Evolutionary conservation across 2,113 vertebrate genomes (phyloP).

Genomic region (Tenebrosternarchus preto): DNA sequence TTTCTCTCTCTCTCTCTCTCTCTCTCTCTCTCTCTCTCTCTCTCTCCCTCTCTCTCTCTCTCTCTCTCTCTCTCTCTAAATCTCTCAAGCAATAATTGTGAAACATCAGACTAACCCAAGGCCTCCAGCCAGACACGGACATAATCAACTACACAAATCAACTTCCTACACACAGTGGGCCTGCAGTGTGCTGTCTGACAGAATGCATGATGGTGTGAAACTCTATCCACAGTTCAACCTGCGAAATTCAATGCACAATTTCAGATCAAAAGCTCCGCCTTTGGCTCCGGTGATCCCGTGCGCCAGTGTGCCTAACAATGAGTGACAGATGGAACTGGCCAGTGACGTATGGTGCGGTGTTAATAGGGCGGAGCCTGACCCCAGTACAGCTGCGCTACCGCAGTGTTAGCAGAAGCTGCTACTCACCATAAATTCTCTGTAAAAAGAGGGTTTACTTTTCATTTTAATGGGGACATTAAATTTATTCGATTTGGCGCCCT

Average conservation of each 20-base stretch:
- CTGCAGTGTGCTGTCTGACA: background rate
- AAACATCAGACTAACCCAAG: constrained; percentile 32
- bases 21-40: too few species aligned
- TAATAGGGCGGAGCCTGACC: constrained; percentile 58
- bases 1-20: too few species aligned
- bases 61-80: constrained; percentile 1
- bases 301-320: constrained; percentile 58
- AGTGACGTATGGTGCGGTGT: constrained; percentile 58
- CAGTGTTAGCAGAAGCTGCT: constrained; percentile 62
- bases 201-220: constrained; percentile 33
- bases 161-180: constrained; percentile 23
- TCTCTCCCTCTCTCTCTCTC: too few species aligned
- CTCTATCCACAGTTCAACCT: constrained; percentile 19
- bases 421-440: constrained; percentile 70
- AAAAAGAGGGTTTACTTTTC: constrained; percentile 76
- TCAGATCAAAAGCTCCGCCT: background rate
- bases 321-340: constrained; percentile 63
- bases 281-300: constrained; percentile 45
- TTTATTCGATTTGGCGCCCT: constrained; percentile 59
- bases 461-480: constrained; percentile 76
- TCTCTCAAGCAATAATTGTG: constrained; percentile 58
- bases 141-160: constrained; percentile 54
- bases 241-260: background rate
- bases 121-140: constrained; percentile 36
- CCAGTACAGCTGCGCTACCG: constrained; percentile 67